Evolutionary conservation across 2,888 invertebrate species (phyloP).

Genomic region (Diplazon laetatorius): DNA sequence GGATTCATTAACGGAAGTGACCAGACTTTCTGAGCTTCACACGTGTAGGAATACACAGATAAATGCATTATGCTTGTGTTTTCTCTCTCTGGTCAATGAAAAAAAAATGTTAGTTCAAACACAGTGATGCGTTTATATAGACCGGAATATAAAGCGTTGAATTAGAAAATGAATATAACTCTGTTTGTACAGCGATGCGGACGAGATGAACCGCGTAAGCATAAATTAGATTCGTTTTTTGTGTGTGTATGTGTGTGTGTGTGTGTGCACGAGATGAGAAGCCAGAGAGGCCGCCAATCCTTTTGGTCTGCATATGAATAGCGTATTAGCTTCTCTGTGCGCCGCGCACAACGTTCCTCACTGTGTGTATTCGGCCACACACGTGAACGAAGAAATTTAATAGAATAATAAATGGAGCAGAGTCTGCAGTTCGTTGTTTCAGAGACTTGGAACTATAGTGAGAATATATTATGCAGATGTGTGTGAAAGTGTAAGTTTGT

Average conservation of each 20-base stretch:
- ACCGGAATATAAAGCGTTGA: slow-evolving; percentile 19
- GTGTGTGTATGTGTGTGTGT: too few species aligned
- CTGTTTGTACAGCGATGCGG: slow-evolving; percentile 4
- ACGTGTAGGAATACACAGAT: slow-evolving; percentile 7
- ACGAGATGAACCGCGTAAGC: slow-evolving; percentile 35
- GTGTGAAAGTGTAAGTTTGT: too few species aligned
- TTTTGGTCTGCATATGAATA: slow-evolving; percentile 61
- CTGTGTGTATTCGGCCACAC: slow-evolving; percentile 6
- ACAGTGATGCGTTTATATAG: not conserved
- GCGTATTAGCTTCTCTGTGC: slow-evolving; percentile 51
- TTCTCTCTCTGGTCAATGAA: too few species aligned
- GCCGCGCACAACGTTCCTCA: slow-evolving; percentile 34
- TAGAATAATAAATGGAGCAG: slow-evolving; percentile 78
- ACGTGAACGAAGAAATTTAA: slow-evolving; percentile 71
- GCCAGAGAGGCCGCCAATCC: slow-evolving; percentile 46
- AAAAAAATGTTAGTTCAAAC: slow-evolving; percentile 5
- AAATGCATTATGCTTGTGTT: too few species aligned
- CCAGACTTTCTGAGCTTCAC: slow-evolving; percentile 11
- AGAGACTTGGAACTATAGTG: slow-evolving; percentile 45
- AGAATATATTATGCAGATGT: slow-evolving; percentile 41
- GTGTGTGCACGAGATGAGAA: slow-evolving; percentile 35
- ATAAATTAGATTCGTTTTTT: slow-evolving; percentile 50
- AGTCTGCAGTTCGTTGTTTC: slow-evolving; percentile 50
- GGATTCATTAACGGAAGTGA: slow-evolving; percentile 57
- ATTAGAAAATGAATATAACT: slow-evolving; percentile 34